A percentile compares a stretch with the other conserved stretches of the same genome.
Conservation (phyloP, 2,888 invertebrate genomes). For the Platycheirus albimanus region DNA sequence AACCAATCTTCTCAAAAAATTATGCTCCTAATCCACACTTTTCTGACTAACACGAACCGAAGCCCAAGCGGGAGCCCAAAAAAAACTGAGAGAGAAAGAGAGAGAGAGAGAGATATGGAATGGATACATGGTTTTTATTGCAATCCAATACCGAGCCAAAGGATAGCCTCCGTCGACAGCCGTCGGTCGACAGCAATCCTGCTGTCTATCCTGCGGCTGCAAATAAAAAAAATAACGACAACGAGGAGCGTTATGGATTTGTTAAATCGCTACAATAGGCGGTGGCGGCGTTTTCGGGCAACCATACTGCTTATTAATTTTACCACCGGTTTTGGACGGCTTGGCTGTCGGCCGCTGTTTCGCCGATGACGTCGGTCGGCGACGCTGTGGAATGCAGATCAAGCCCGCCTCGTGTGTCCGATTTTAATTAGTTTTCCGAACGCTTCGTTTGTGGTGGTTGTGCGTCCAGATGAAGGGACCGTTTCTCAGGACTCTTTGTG, state of each 20-base stretch:
- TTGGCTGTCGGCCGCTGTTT: too few species aligned
- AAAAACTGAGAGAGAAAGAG: too few species aligned
- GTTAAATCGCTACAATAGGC: constrained; percentile 73
- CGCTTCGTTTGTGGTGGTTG: constrained; percentile 57
- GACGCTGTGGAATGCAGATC: constrained; percentile 69
- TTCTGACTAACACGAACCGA: too few species aligned
- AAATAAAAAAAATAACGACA: constrained; percentile 80
- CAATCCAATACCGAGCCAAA: constrained; percentile 36
- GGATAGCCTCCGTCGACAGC: constrained; percentile 45
- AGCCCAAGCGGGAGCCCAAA: too few species aligned
- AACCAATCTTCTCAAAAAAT: constrained; percentile 74
- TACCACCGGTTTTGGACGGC: constrained; percentile 52
- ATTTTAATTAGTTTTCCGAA: constrained; percentile 74
- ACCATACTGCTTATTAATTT: constrained; percentile 72
- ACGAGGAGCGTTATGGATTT: constrained; percentile 80
- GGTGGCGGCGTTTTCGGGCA: constrained; percentile 53
- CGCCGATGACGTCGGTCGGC: too few species aligned
- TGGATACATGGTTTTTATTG: constrained; percentile 36
- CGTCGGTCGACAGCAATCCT: constrained; percentile 81
- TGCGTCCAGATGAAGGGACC: constrained; percentile 42
- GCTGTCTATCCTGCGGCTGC: constrained; percentile 81
- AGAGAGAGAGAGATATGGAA: constrained; percentile 19
- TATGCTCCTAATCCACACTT: constrained; percentile 52
- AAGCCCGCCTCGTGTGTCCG: constrained; percentile 73
- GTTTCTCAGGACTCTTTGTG: constrained; percentile 45